Percentiles rank a stretch among this genome's conserved stretches.
These are phyloP conservation scores for Amazonetta brasiliensis DNA, from an alignment of 2,797 vertebrate genomes.

Conservation along the genomic window DNA sequence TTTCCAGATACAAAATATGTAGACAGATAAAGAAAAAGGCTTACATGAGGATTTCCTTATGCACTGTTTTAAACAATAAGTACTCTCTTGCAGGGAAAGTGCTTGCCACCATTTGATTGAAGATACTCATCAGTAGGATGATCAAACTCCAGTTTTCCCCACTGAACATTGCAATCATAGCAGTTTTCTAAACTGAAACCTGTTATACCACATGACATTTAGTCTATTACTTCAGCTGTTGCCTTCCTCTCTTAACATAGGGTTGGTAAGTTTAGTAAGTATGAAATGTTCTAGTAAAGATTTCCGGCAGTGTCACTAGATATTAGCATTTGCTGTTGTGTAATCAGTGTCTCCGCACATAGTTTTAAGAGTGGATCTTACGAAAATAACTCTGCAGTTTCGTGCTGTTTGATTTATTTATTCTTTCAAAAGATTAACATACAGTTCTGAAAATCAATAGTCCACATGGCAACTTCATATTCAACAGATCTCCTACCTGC, in stretches of 20 bases:
- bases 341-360: not conserved
- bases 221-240: not conserved
- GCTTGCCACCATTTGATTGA: not conserved
- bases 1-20: not conserved
- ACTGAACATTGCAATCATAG: rapidly evolving
- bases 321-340: not conserved
- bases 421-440: not conserved
- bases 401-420: not conserved
- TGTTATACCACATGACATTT: not conserved
- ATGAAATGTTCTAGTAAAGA: not conserved
- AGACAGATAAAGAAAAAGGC: not conserved
- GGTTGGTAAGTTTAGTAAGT: not conserved
- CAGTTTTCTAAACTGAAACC: not conserved
- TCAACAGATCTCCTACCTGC: not conserved
- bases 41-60: not conserved
- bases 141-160: not conserved
- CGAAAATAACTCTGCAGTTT: not conserved
- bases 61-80: not conserved
- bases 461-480: not conserved
- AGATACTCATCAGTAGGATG: not conserved
- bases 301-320: not conserved
- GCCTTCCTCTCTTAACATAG: not conserved
- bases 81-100: not conserved
- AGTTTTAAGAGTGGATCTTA: not conserved
- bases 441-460: not conserved